Evolutionary conservation across 2,113 vertebrate genomes (phyloP).

Genomic region (Bos javanicus): DNA sequence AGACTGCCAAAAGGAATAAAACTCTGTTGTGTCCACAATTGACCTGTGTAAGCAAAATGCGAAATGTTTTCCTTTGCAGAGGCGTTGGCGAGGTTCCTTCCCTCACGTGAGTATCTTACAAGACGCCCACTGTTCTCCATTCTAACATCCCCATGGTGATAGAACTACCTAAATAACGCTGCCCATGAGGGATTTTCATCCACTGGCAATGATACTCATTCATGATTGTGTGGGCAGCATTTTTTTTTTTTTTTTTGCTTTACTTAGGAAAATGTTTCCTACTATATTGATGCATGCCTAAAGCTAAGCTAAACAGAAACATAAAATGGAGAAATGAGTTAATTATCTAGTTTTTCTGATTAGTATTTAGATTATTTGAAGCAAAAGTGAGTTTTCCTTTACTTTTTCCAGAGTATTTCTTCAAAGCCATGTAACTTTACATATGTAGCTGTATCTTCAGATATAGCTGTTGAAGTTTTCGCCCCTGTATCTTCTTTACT

Average conservation of each 20-base stretch:
- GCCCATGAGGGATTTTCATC: constrained; percentile 30
- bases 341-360: neutral
- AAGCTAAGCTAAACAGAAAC: neutral
- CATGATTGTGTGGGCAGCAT: constrained; percentile 57
- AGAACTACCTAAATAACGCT: constrained; percentile 56
- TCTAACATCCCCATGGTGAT: constrained; percentile 55
- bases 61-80: constrained; percentile 43
- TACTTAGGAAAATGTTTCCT: constrained; percentile 63
- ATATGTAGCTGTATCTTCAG: neutral
- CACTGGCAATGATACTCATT: constrained; percentile 69
- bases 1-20: constrained; percentile 55
- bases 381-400: constrained; percentile 1
- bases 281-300: constrained; percentile 46
- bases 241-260: constrained; percentile 47
- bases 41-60: constrained; percentile 9
- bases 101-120: constrained; percentile 31
- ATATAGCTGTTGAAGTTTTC: constrained; percentile 17
- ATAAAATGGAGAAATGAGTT: neutral
- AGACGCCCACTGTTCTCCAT: constrained; percentile 71
- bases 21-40: neutral
- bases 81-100: neutral
- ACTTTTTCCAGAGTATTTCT: neutral
- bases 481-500: neutral
- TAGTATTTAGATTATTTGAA: constrained; percentile 14
- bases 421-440: neutral